Evolutionary conservation across 37 sponge, comb jelly and placozoan species (phyloP), one percentile per base, ranked within the genome.

Genomic region (Agelas oroides): DNA sequence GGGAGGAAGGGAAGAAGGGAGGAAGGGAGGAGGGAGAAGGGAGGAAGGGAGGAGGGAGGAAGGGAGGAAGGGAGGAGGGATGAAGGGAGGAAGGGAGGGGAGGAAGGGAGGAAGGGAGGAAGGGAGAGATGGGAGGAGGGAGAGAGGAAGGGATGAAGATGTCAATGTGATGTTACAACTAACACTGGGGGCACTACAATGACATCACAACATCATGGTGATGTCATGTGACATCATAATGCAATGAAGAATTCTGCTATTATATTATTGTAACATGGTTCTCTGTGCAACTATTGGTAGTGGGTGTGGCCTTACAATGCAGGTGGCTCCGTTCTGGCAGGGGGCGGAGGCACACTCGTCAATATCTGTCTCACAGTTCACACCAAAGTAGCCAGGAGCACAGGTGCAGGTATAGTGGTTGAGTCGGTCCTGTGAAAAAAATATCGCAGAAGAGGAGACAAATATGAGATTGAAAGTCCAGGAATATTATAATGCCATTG

Each of bases 271-370:
- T 46, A 8, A 46, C n/a, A n/a, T n/a, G n/a, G n/a, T n/a, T n/a
- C n/a, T n/a, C n/a, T n/a, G n/a, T n/a, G n/a, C n/a, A n/a, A n/a
- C n/a, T n/a, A n/a, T n/a, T n/a, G n/a, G n/a, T n/a, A n/a, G n/a
- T n/a, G n/a, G n/a, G n/a, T n/a, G n/a, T n/a, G n/a, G n/a, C 18
- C 79, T 38, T 79, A 79, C 79, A 5, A 67, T 46, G 20, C 82
- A 82, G n/a, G 80, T 87, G 32, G 74, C 87, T 54, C 75, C 81
- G 62, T 87, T 87, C 41, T 55, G 53, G 63, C 88, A 87, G 30
- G 66, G 66, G 58, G 36, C 34, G 27, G 54, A 21, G 15, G 15
- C 56, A 73, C 88, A 87, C 30, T 87, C 81, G 74, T 87, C 75
- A 27, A 73, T 28, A 23, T 87, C 53, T 5, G 20, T 66, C 27